These are phyloP conservation scores for Irena cyanogastra DNA, from an alignment of 2,113 vertebrate genomes.

Conservation along the genomic window DNA sequence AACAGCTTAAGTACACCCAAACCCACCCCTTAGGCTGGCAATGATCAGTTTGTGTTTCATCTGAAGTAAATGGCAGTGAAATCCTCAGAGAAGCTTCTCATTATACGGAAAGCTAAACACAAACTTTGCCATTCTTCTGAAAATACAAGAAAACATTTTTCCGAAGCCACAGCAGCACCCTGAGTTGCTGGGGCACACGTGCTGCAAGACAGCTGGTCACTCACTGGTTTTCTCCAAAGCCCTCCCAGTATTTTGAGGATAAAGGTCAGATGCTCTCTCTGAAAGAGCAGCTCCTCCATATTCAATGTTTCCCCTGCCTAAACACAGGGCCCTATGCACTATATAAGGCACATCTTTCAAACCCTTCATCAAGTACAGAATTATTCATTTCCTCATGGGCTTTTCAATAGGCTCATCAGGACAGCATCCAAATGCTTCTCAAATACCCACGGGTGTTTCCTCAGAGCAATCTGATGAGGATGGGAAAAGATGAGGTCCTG, in stretches of 20 bases:
- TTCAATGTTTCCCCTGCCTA: background rate
- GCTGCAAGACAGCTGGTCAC: background rate
- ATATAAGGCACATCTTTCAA: background rate
- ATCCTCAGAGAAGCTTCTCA: background rate
- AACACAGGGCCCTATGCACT: background rate
- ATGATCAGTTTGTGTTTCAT: background rate
- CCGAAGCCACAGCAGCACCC: background rate
- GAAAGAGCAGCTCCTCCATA: background rate
- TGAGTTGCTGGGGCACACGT: background rate
- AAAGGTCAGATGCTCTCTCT: background rate
- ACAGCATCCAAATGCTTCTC: background rate
- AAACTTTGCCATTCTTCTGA: background rate
- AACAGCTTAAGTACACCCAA: background rate
- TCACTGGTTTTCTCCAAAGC: background rate
- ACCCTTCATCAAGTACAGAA: background rate
- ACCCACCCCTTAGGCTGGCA: background rate
- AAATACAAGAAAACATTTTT: background rate
- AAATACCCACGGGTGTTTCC: background rate
- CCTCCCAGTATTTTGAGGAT: background rate
- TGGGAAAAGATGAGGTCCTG: background rate
- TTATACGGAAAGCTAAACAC: background rate
- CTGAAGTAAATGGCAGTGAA: background rate
- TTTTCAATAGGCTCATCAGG: background rate
- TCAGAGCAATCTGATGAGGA: background rate
- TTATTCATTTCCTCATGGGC: background rate